These are phyloP conservation scores for Trissolcus japonicus DNA, from an alignment of 2,888 invertebrate species.

Conservation along the genomic window DNA sequence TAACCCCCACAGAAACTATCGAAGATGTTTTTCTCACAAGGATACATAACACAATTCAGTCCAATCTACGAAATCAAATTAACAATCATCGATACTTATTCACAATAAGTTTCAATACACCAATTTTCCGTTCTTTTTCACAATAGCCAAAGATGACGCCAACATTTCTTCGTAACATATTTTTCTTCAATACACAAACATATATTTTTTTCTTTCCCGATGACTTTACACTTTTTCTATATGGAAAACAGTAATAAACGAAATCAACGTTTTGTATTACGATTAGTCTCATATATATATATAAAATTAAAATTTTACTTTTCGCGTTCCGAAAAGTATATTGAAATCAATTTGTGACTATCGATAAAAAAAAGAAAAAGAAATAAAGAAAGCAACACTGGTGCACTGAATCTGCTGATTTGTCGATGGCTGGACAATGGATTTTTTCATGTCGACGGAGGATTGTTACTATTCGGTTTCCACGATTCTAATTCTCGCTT, in stretches of 20 bases:
- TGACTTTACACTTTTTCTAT: too few relatives aligned
- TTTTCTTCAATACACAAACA: constrained; percentile 5
- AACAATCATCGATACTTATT: too few relatives aligned
- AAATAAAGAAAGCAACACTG: background rate
- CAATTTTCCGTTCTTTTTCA: constrained; percentile 1
- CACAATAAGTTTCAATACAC: background rate
- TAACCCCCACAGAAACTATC: too few relatives aligned
- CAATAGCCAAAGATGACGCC: constrained; percentile 2
- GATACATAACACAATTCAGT: too few relatives aligned
- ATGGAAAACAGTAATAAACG: background rate
- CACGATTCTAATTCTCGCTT: constrained; percentile 48
- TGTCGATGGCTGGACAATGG: constrained; percentile 48
- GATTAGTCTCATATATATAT: background rate
- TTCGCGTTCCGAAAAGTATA: too few relatives aligned
- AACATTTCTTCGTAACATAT: constrained; percentile 5
- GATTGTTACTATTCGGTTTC: constrained; percentile 57
- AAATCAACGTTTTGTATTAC: background rate
- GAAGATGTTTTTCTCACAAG: too few relatives aligned
- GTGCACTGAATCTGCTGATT: constrained; percentile 16
- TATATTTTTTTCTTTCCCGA: too few relatives aligned
- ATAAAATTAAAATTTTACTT: too few relatives aligned
- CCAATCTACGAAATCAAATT: too few relatives aligned
- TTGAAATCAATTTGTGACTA: too few relatives aligned
- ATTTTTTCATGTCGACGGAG: constrained; percentile 57
- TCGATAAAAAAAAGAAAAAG: too few relatives aligned